Evolutionary conservation across 1,140 invertebrate genomes (phyloP).

Genomic region (Cotesia vestalis): DNA sequence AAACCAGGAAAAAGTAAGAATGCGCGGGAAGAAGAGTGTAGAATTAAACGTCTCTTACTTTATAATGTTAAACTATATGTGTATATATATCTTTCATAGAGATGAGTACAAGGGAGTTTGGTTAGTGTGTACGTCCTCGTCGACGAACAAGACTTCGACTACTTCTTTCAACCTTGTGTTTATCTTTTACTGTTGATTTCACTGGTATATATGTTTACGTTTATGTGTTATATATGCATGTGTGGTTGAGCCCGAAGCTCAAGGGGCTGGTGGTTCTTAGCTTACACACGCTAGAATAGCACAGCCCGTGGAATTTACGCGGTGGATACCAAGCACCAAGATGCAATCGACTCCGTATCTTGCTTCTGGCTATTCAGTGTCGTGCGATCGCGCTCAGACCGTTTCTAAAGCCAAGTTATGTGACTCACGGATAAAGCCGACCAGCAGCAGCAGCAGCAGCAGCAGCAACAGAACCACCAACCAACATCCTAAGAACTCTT

Average conservation of each 20-base stretch:
- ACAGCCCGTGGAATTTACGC: constrained; percentile 42
- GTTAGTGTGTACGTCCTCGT: too few relatives aligned
- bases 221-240: too few relatives aligned
- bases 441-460: too few relatives aligned
- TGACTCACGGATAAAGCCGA: constrained; percentile 27
- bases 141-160: not conserved
- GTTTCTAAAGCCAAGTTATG: constrained; percentile 43
- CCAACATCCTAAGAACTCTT: too few relatives aligned
- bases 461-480: too few relatives aligned
- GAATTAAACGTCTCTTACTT: constrained; percentile 21
- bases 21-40: constrained; percentile 31
- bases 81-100: too few relatives aligned
- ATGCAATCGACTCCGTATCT: constrained; percentile 45
- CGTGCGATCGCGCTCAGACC: constrained; percentile 42
- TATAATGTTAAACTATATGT: not conserved
- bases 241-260: not conserved
- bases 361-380: constrained; percentile 46
- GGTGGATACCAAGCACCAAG: constrained; percentile 39
- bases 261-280: constrained; percentile 1
- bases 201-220: constrained; percentile 13
- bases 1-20: constrained; percentile 45
- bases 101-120: not conserved
- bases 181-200: constrained; percentile 19
- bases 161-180: constrained; percentile 4
- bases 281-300: constrained; percentile 18